These are phyloP conservation scores for Pheosia tremula DNA, from an alignment of 2,888 invertebrate genomes.

Conservation along the genomic window DNA sequence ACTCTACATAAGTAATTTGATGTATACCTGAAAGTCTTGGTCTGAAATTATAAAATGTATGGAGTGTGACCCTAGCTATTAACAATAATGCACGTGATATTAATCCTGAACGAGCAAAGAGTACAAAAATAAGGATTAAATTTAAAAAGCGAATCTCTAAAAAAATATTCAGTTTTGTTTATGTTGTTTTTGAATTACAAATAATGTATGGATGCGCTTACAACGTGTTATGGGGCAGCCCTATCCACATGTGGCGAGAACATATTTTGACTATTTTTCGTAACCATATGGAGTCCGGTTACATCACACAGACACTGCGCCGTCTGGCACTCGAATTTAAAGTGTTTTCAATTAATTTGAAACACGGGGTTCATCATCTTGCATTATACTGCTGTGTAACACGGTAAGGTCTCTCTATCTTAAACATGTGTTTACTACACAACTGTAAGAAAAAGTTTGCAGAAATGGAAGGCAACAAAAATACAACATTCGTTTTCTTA, in stretches of 20 bases:
- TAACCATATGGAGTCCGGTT: background rate
- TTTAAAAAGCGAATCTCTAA: background rate
- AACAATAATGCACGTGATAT: too few species aligned
- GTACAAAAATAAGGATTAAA: background rate
- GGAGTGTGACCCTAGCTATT: too few species aligned
- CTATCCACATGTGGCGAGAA: background rate
- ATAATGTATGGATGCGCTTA: background rate
- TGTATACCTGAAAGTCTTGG: too few species aligned
- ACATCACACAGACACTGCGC: background rate
- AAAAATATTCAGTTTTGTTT: background rate
- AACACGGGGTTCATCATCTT: too few species aligned
- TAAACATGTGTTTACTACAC: too few species aligned
- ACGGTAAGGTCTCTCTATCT: too few species aligned
- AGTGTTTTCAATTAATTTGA: too few species aligned
- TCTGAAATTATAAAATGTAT: too few species aligned
- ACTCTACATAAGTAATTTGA: too few species aligned
- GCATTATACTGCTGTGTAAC: too few species aligned
- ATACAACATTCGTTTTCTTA: background rate
- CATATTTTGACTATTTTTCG: slow-evolving; percentile 2
- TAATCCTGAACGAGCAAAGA: too few species aligned
- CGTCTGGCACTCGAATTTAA: background rate
- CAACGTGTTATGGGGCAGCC: background rate
- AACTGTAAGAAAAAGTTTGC: background rate
- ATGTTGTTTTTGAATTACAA: background rate
- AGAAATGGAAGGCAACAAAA: background rate